Evolutionary conservation across 2,888 invertebrate genomes (phyloP), one percentile per base, ranked within the genome.

Genomic region (Griposia aprilina): DNA sequence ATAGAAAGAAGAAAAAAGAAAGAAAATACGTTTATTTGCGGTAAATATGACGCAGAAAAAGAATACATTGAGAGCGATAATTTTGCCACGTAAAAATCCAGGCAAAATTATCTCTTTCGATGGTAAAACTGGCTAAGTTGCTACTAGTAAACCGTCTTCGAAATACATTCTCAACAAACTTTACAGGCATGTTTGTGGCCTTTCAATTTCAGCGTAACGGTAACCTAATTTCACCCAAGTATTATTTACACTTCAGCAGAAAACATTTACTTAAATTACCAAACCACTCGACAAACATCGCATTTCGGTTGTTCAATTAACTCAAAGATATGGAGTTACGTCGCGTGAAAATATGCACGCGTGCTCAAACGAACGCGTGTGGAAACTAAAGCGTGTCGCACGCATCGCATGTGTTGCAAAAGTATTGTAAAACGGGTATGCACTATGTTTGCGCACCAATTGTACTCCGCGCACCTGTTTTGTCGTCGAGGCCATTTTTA

Each of bases 301-400:
- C 77, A 76, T 82, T 68, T 69, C 74, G 55, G 60, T 75, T 76
- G 71, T 88, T 88, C 72, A 87, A 87, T 87, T 87, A 86, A 83
- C 60, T 75, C 62, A 70, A 82, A 78, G 73, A 77, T 75, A 83
- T 78, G 65, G 76, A 68, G 70, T 68, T 52, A 62, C 63, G 30
- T 67, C 62, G 77, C 87, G 80, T 87, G 85, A 76, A 88, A 83
- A 79, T 85, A 83, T 83, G 81, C 80, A 69, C 55, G 79, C 85
- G 73, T 72, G 80, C 62, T 45, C 45, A 36, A 67, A 59, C 23
- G 76, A 68, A 76, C 69, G 81, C 84, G 68, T 81, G 74, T 41
- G 17, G 26, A 45, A 73, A 75, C 65, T 62, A 52, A 70, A 41
- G 60, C 81, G 62, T 74, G 71, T 41, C 36, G n/a, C 74, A 81